phyloP scores from a whole-genome alignment of 2,113 vertebrate species.

The Callocephalon fimbriatum region DNA sequence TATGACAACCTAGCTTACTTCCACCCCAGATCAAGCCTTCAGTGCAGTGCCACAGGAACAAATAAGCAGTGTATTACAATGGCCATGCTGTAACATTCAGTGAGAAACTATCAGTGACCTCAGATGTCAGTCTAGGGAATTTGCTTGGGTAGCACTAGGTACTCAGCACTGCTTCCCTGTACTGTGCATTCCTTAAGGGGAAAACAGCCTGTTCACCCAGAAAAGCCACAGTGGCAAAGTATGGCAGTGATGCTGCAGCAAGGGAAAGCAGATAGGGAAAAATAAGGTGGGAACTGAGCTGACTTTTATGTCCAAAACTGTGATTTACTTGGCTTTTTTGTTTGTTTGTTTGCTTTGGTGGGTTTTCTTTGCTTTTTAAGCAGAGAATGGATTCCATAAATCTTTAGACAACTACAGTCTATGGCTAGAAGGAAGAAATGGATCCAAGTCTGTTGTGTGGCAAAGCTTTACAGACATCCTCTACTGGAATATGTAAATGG shows the following conservation, averaged over 20 bases:
- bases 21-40: background rate
- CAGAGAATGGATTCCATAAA: background rate
- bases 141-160: background rate
- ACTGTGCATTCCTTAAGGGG: background rate
- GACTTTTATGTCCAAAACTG: background rate
- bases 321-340: background rate
- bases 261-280: background rate
- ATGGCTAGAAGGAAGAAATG: background rate
- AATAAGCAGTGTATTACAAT: rapidly evolving
- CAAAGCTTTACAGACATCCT: background rate
- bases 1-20: background rate
- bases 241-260: background rate
- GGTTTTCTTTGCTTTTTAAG: background rate
- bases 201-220: background rate
- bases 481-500: background rate
- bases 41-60: background rate
- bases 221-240: background rate
- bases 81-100: background rate
- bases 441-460: background rate
- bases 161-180: too few species aligned
- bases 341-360: background rate
- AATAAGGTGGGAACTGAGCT: background rate
- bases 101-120: background rate
- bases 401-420: background rate
- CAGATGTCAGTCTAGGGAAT: background rate